Base-by-base conservation (phyloP, 2,113 vertebrate genomes). In the Serinus canaria region DNA sequence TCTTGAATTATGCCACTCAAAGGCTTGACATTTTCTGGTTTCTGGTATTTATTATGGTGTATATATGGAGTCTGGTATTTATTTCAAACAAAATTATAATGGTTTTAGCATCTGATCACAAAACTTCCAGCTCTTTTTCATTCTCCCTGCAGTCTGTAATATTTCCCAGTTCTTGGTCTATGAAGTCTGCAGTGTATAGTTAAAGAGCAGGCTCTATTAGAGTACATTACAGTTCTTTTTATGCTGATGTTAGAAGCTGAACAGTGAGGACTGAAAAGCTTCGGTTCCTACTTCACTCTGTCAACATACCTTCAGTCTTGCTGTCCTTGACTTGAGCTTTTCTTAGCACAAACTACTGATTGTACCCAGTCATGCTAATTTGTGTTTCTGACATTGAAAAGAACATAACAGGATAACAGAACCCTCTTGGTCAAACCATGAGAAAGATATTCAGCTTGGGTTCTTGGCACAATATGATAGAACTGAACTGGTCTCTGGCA, bases 311-410 rank as follows among this genome's bases (percentile, higher is more conserved):
- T 85, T 83, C 70, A 66, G 43, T 69, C 76, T 93, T 77, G 59
- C 73, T 93, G 92, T 93, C 75, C 68, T 92, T 90, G 75, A 78
- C 94, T 92, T 76, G 68, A 80, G 72, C 83, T 94, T 95, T 77
- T 59, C 88, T 96, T 92, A 94, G 79, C 46, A 94, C 75, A 83
- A 83, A 66, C 37, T 95, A 91, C 77, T 93, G 90, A 95, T 82
- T 88, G 55, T 50, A 46, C 35, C 37, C 39, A 46, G 25, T 67
- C 68, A 90, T n/a, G 43, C 30, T 94, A 83, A 94, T 95, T 88
- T 86, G 78, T 70, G 43, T 83, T 88, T 79, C 83, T 90, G 88
- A 88, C 88, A 83, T 85, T 15, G 59, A 77, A 80, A 28, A 69
- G 78, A 83, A n/a, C 67, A 79, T 46, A 53, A 35, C 5, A 64